Conservation (phyloP, 2,797 vertebrate species). For the Octomys mimax region DNA sequence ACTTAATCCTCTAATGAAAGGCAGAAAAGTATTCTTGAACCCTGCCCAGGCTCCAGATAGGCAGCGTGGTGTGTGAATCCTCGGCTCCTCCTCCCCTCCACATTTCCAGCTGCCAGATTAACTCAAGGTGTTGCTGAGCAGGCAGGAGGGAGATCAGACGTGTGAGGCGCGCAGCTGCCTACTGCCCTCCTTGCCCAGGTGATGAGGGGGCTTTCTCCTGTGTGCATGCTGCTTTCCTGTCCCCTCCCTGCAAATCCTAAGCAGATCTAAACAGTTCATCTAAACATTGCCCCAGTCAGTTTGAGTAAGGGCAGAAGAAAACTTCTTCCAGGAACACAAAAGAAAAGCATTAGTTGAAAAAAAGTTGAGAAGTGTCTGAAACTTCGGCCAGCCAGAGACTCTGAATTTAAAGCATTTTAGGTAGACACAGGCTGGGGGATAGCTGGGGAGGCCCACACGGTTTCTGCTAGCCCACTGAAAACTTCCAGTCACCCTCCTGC, state of each 20-base stretch:
- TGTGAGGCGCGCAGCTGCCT: not conserved
- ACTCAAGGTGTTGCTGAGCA: slow-evolving; percentile 81
- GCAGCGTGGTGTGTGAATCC: slow-evolving; percentile 24
- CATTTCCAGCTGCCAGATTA: slow-evolving; percentile 68
- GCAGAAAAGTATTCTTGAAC: slow-evolving; percentile 12
- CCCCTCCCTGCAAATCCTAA: not conserved
- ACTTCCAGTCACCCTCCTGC: not conserved
- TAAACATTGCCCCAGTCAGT: not conserved
- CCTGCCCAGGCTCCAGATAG: not conserved
- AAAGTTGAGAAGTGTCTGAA: not conserved
- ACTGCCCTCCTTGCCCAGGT: not conserved
- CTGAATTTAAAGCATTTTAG: not conserved
- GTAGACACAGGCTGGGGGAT: not conserved
- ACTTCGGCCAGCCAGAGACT: not conserved
- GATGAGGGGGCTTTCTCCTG: accelerated
- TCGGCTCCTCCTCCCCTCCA: accelerated
- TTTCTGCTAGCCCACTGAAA: not conserved
- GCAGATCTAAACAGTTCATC: slow-evolving; percentile 33
- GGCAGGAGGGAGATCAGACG: slow-evolving; percentile 53
- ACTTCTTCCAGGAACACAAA: not conserved
- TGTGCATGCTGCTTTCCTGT: not conserved
- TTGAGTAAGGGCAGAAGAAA: slow-evolving; percentile 41
- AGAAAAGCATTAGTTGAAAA: not conserved
- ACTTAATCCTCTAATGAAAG: slow-evolving; percentile 8
- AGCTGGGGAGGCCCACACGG: not conserved